phyloP scores from a whole-genome alignment of 2,888 invertebrate species.

The Papilio demoleus region DNA sequence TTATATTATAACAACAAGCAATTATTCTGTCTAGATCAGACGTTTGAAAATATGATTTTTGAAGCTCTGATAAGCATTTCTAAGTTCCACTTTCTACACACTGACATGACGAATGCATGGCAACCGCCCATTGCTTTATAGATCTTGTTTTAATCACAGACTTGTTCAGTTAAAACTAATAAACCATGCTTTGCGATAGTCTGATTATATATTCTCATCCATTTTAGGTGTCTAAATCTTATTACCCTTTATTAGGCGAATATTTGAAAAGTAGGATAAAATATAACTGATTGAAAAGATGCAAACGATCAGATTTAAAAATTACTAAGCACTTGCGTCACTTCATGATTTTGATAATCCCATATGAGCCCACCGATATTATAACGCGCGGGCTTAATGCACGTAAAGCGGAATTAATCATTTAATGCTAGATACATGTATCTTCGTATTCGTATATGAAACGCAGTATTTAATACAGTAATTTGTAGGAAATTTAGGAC shows the following conservation, averaged over 20 bases:
- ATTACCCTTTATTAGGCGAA: too few species aligned
- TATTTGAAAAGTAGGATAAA: neutral
- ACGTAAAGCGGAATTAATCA: neutral
- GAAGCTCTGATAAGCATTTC: conserved; percentile 35
- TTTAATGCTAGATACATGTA: neutral
- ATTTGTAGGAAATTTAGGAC: too few species aligned
- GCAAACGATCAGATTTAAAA: neutral
- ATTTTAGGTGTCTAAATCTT: neutral
- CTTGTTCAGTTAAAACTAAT: neutral
- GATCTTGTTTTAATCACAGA: neutral
- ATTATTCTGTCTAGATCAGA: neutral
- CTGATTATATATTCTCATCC: neutral
- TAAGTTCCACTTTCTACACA: conserved; percentile 36
- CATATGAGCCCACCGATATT: neutral
- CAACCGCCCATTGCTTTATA: neutral
- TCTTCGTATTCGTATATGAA: too few species aligned
- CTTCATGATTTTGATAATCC: neutral
- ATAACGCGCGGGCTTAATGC: neutral
- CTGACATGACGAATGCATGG: conserved; percentile 8
- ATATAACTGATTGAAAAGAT: neutral
- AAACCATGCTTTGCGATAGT: neutral
- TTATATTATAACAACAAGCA: neutral
- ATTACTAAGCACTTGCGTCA: conserved; percentile 3
- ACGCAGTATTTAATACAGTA: too few species aligned
- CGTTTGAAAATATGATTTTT: conserved; percentile 26